Conservation (phyloP, 2,113 vertebrate species). For the Xiphophorus maculatus region DNA sequence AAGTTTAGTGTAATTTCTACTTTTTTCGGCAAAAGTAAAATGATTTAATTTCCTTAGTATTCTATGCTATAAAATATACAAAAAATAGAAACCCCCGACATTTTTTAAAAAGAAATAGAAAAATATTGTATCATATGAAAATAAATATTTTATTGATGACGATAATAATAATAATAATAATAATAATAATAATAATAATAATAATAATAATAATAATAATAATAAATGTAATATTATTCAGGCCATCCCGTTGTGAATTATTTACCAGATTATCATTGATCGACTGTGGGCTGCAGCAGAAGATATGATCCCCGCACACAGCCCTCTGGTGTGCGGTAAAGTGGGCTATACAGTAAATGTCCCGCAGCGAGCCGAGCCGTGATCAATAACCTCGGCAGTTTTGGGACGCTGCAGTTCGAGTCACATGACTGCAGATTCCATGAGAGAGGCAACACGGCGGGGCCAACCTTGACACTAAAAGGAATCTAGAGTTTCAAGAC, state of each 20-base stretch:
- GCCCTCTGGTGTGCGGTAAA: constrained; percentile 33
- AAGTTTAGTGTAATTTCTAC: not conserved
- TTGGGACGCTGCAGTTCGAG: constrained; percentile 49
- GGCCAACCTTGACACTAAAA: constrained; percentile 73
- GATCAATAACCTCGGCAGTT: constrained; percentile 67
- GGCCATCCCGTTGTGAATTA: constrained; percentile 35
- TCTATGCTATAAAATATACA: not conserved
- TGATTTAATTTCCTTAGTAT: not conserved
- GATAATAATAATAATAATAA: not conserved
- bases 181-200: constrained; percentile 1
- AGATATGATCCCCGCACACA: constrained; percentile 26
- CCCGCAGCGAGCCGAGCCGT: constrained; percentile 32
- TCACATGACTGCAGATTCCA: constrained; percentile 74
- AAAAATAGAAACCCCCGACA: not conserved
- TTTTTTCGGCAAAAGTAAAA: not conserved
- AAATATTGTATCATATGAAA: not conserved
- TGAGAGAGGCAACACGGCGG: constrained; percentile 61
- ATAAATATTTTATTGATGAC: not conserved
- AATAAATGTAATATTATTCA: constrained; percentile 2
- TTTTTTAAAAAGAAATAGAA: too few relatives aligned
- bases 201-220: constrained; percentile 8
- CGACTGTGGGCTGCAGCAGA: constrained; percentile 20
- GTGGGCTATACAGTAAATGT: constrained; percentile 55
- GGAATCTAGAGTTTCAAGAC: constrained; percentile 77
- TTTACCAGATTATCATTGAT: constrained; percentile 52